A percentile compares a stretch with the other conserved stretches of the same genome.
phyloP scores from a whole-genome alignment of 1,140 invertebrate genomes.

The Stegodyphus mimosarum region DNA sequence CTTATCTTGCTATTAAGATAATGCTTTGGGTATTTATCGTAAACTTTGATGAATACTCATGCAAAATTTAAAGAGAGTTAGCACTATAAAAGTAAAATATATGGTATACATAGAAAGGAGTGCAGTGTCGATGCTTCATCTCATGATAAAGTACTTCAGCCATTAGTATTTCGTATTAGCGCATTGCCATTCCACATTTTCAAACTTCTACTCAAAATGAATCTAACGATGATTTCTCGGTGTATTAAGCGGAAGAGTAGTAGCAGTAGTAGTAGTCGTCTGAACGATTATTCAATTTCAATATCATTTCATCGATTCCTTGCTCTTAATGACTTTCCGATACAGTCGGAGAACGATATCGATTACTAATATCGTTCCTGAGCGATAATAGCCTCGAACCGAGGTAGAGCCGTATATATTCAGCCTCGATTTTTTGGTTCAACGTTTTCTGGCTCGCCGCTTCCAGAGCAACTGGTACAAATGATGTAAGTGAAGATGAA shows the following conservation, averaged over 20 bases:
- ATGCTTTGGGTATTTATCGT: no score
- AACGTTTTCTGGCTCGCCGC: background rate
- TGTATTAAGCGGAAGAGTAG: background rate
- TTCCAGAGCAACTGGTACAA: conserved; percentile 28
- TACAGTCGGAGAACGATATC: conserved; percentile 30
- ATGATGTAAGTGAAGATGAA: background rate
- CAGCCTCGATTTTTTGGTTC: conserved; percentile 13
- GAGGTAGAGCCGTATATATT: conserved; percentile 27
- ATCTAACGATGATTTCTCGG: conserved; percentile 14
- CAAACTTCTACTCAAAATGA: background rate
- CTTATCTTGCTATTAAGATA: no score
- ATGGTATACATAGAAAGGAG: no score
- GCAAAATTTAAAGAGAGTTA: no score
- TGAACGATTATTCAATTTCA: conserved; percentile 48
- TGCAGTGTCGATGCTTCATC: no score
- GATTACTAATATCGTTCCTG: conserved; percentile 46
- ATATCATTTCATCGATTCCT: conserved; percentile 47
- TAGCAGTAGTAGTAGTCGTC: background rate
- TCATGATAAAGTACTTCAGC: no score
- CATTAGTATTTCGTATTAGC: no score
- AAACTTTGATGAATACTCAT: no score
- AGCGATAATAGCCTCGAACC: conserved; percentile 12
- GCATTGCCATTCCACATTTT: no score
- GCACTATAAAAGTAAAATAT: no score
- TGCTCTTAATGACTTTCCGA: conserved; percentile 49